A percentile compares a stretch with the other conserved stretches of the same genome.
Evolutionary conservation across 2,888 invertebrate genomes (phyloP).

Genomic region (Apodemia zela): DNA sequence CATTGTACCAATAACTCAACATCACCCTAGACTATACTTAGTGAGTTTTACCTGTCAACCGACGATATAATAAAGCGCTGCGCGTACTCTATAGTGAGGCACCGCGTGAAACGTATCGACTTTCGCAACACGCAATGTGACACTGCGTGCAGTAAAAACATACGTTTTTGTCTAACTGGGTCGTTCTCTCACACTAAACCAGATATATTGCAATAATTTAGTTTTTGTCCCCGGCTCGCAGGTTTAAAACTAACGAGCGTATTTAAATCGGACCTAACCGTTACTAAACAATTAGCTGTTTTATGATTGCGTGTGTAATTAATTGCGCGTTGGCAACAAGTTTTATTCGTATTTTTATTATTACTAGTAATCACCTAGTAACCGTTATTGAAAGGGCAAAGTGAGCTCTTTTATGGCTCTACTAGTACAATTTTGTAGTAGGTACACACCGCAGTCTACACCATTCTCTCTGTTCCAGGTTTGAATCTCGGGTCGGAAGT

Average conservation of each 20-base stretch:
- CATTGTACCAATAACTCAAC: no score
- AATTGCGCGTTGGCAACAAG: background rate
- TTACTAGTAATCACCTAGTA: no score
- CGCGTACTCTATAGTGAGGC: background rate
- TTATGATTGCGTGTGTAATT: background rate
- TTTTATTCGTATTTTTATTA: background rate
- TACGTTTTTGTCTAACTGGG: conserved; percentile 15
- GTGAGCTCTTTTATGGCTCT: no score
- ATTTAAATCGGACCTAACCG: background rate
- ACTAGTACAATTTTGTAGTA: no score
- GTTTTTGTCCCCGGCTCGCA: background rate
- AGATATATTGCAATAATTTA: conserved; percentile 8
- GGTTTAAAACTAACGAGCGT: conserved; percentile 2
- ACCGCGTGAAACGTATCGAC: background rate
- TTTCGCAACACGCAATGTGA: conserved; percentile 4
- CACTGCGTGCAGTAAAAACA: conserved; percentile 1
- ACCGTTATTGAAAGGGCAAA: no score
- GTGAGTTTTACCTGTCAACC: no score
- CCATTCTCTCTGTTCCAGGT: no score
- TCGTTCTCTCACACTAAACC: conserved; percentile 13
- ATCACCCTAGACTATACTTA: no score
- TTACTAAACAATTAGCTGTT: conserved; percentile 1
- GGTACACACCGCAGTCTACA: no score
- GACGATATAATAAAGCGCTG: background rate
- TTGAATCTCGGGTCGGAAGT: no score